Percentiles rank a stretch among this genome's conserved stretches.
Evolutionary conservation across 2,888 invertebrate species (phyloP).

Genomic region (Pyrocoelia pectoralis): DNA sequence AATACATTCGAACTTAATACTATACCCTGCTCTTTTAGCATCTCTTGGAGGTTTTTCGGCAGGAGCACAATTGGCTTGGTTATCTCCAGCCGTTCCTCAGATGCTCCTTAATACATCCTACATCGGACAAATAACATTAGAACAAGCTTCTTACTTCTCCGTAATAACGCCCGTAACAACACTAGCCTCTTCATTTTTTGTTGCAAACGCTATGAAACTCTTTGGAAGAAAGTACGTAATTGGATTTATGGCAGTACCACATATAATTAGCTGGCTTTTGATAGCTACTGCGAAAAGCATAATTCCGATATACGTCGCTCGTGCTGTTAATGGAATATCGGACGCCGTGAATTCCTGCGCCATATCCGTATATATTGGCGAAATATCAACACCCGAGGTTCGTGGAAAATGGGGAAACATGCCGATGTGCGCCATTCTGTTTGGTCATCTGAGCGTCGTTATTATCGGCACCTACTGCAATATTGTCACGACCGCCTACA

Average conservation of each 20-base stretch:
- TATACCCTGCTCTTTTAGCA: constrained; percentile 17
- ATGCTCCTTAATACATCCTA: constrained; percentile 46
- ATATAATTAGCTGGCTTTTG: constrained; percentile 45
- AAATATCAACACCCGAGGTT: constrained; percentile 48
- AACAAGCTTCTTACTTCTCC: constrained; percentile 51
- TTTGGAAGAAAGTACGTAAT: constrained; percentile 48
- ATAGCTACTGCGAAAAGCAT: constrained; percentile 44
- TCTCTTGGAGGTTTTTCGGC: constrained; percentile 41
- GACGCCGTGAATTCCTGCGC: constrained; percentile 46
- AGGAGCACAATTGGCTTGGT: constrained; percentile 48
- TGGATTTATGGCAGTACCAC: constrained; percentile 46
- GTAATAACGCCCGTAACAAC: constrained; percentile 48
- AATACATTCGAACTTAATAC: too few species aligned
- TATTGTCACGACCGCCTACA: constrained; percentile 62
- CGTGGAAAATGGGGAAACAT: constrained; percentile 49
- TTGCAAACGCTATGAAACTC: constrained; percentile 44
- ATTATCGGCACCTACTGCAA: constrained; percentile 66
- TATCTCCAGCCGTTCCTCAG: constrained; percentile 52
- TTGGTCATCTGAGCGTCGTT: constrained; percentile 53
- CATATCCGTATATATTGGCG: constrained; percentile 49
- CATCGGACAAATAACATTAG: constrained; percentile 44
- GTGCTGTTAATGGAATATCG: constrained; percentile 46
- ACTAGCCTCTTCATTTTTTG: constrained; percentile 43
- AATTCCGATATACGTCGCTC: constrained; percentile 47
- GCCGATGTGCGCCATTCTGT: constrained; percentile 41